Percentiles rank a stretch among this genome's conserved stretches.
phyloP scores from a whole-genome alignment of 2,888 invertebrate species.

The Ophraella communa region DNA sequence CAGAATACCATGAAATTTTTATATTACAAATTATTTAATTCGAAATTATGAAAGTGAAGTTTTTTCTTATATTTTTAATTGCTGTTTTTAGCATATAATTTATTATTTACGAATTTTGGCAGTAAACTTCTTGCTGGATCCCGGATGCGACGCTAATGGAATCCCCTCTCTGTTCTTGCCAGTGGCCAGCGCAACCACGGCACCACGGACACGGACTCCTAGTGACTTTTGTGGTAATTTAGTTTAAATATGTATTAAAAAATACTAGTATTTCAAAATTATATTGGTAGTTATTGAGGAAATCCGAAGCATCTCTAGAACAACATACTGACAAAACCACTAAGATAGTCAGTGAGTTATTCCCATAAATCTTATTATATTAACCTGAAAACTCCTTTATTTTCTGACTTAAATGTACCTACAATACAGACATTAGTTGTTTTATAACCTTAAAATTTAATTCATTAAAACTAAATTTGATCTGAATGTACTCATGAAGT shows the following conservation, averaged over 20 bases:
- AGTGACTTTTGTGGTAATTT: neutral
- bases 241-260: neutral
- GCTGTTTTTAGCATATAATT: too few relatives aligned
- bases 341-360: neutral
- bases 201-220: too few relatives aligned
- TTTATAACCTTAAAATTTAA: neutral
- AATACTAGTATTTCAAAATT: neutral
- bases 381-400: neutral
- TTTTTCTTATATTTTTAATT: too few relatives aligned
- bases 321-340: neutral
- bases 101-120: too few relatives aligned
- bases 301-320: neutral
- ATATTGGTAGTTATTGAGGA: neutral
- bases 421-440: neutral
- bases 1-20: too few relatives aligned
- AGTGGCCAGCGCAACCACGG: neutral
- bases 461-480: too few relatives aligned
- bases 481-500: too few relatives aligned
- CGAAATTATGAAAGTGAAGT: too few relatives aligned
- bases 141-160: neutral
- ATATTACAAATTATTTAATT: too few relatives aligned
- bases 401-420: neutral
- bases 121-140: neutral
- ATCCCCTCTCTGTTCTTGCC: neutral
- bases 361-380: neutral